Conservation (phyloP, 2,797 vertebrate species). For the Zalophus californianus region DNA sequence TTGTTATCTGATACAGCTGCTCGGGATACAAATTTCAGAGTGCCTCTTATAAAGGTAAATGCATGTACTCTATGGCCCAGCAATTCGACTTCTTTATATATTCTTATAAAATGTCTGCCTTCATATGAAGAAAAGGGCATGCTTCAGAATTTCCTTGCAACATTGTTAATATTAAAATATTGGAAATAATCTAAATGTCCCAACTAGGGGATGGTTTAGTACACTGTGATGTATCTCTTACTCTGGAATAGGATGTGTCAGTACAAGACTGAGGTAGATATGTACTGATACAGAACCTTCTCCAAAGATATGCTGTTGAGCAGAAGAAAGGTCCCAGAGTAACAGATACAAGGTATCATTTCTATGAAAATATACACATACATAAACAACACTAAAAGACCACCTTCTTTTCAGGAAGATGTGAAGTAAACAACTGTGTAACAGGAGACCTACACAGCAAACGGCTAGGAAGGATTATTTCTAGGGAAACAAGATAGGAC, state of each 20-base stretch:
- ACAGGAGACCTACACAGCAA: background rate
- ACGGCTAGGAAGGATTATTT: background rate
- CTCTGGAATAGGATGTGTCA: background rate
- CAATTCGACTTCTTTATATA: slow-evolving; percentile 11
- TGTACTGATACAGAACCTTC: background rate
- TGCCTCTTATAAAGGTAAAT: slow-evolving; percentile 5
- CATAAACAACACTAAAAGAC: background rate
- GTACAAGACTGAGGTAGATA: background rate
- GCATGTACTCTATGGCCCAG: background rate
- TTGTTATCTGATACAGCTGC: background rate
- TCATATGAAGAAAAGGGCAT: background rate
- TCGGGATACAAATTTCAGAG: slow-evolving; percentile 32
- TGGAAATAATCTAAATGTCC: slow-evolving; percentile 7
- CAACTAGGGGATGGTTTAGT: background rate
- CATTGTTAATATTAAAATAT: slow-evolving; percentile 5
- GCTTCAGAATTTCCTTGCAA: background rate
- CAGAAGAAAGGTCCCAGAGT: background rate
- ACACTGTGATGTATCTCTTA: background rate
- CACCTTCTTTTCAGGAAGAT: background rate
- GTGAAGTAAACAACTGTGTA: background rate
- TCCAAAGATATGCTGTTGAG: background rate
- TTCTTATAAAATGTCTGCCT: background rate
- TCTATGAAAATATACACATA: background rate
- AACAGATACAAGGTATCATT: background rate
- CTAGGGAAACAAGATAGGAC: background rate